Evolutionary conservation across 2,113 vertebrate species (phyloP).

Genomic region (Gallinago media): DNA sequence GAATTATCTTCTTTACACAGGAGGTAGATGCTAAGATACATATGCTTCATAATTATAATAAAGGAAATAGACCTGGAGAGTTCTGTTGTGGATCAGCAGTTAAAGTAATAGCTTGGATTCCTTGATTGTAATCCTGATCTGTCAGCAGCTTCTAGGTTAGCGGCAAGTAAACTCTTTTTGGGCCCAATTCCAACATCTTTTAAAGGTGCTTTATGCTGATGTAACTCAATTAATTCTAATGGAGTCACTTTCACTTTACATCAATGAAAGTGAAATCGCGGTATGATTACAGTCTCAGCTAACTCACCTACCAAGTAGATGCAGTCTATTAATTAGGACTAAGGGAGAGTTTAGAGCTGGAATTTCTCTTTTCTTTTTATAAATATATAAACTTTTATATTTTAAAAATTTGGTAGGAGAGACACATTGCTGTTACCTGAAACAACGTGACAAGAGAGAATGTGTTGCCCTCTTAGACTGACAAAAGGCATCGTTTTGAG

Average conservation of each 20-base stretch:
- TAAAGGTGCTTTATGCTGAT: not conserved
- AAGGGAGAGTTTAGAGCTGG: not conserved
- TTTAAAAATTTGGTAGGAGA: not conserved
- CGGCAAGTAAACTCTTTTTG: not conserved
- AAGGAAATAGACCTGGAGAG: not conserved
- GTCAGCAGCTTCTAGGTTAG: not conserved
- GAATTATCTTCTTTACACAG: not conserved
- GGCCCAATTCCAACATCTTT: not conserved
- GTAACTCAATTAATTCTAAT: conserved; percentile 25
- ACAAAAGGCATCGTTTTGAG: not conserved
- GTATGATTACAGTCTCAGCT: not conserved
- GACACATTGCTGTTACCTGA: not conserved
- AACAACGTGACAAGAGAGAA: not conserved
- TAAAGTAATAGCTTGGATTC: not conserved
- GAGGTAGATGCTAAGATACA: not conserved
- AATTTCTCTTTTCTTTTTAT: not conserved
- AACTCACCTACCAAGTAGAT: not conserved
- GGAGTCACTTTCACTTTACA: not conserved
- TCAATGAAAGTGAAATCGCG: not conserved
- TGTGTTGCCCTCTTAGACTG: not conserved
- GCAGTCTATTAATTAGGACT: not conserved
- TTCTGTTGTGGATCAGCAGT: not conserved
- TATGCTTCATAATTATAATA: not conserved
- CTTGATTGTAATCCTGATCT: not conserved
- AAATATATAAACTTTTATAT: not conserved